phyloP scores from a whole-genome alignment of 2,888 invertebrate species.

The Diploptera punctata region DNA sequence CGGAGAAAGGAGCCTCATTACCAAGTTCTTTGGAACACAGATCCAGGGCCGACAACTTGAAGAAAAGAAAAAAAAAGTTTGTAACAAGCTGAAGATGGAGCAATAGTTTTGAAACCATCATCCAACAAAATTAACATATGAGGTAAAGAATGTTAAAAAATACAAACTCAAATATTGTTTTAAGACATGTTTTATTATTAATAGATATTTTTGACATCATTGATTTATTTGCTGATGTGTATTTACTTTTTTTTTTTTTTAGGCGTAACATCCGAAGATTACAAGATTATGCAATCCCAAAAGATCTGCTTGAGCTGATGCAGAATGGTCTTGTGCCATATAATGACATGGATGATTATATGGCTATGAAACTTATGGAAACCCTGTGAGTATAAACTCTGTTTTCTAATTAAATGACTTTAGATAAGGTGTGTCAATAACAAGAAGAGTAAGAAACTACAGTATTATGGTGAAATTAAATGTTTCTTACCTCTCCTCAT shows the following conservation, averaged over 20 bases:
- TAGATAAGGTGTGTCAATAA: neutral
- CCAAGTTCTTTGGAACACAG: no score
- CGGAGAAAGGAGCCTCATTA: no score
- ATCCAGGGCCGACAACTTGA: no score
- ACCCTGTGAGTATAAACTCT: slow-evolving; percentile 22
- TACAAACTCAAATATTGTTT: no score
- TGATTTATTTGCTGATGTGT: no score
- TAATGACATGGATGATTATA: slow-evolving; percentile 20
- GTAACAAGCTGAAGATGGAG: no score
- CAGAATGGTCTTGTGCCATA: slow-evolving; percentile 8
- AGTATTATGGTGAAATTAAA: neutral
- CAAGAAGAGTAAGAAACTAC: neutral
- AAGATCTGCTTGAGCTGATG: slow-evolving; percentile 14
- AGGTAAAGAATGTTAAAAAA: no score
- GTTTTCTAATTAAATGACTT: neutral
- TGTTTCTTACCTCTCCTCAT: no score
- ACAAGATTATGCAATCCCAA: slow-evolving; percentile 28
- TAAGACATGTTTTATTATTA: neutral
- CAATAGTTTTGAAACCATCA: neutral
- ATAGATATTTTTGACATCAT: neutral
- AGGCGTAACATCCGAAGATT: neutral
- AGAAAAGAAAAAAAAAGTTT: no score
- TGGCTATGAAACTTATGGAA: neutral
- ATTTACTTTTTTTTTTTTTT: neutral
- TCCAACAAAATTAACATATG: no score